These are phyloP conservation scores for Danionella dracula DNA, from an alignment of 2,797 vertebrate species.

Conservation along the genomic window DNA sequence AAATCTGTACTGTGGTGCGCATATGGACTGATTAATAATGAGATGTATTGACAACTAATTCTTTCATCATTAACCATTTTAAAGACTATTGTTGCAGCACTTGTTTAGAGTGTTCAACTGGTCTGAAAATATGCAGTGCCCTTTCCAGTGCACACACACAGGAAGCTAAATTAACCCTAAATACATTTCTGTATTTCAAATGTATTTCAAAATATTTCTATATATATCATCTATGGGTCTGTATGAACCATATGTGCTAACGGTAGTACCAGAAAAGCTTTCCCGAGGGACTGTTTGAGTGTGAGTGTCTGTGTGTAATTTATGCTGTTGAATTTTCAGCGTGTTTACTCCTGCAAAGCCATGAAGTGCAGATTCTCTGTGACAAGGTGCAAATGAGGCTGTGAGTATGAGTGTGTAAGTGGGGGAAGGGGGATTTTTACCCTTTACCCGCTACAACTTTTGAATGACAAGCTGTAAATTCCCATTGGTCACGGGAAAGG, in stretches of 20 bases:
- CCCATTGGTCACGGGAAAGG: slow-evolving; percentile 17
- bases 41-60: no score
- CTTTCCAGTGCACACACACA: not conserved
- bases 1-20: no score
- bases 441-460: slow-evolving; percentile 13
- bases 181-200: not conserved
- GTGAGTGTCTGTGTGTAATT: not conserved
- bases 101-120: no score
- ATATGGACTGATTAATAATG: no score
- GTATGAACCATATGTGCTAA: not conserved
- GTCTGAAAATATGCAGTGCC: no score
- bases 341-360: not conserved
- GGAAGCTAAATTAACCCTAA: not conserved
- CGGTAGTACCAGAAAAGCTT: not conserved
- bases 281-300: not conserved
- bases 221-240: not conserved
- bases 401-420: not conserved
- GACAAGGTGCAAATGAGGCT: not conserved
- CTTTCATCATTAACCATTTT: no score
- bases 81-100: no score
- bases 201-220: slow-evolving; percentile 15
- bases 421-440: not conserved
- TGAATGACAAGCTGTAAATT: slow-evolving; percentile 41
- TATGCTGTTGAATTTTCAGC: not conserved
- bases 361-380: not conserved